Evolutionary conservation across 2,113 vertebrate genomes (phyloP).

Genomic region (Phrynocephalus versicolor): DNA sequence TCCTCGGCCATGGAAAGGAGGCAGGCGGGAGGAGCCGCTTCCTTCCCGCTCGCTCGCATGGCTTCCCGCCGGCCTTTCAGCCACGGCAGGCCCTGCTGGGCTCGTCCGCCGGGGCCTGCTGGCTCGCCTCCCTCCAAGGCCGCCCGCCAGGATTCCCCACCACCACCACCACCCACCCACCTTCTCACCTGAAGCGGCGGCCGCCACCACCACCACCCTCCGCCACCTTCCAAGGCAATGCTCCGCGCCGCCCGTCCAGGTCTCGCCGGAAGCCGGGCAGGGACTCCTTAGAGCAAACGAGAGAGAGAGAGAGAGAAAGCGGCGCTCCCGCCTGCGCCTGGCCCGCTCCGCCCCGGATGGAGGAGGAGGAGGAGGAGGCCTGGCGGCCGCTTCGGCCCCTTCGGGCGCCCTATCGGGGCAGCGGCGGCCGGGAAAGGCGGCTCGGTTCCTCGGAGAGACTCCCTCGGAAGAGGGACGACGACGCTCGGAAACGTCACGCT

Average conservation of each 20-base stretch:
- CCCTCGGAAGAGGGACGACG: neutral
- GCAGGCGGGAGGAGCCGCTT: neutral
- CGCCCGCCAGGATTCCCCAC: too few relatives aligned
- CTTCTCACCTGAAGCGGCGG: neutral
- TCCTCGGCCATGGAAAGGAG: neutral
- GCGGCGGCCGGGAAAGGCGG: neutral
- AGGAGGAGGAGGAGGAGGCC: too few relatives aligned
- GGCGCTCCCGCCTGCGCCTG: neutral
- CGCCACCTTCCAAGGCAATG: too few relatives aligned
- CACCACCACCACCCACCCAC: neutral
- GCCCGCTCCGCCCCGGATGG: slow-evolving; percentile 41
- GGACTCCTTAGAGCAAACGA: too few relatives aligned
- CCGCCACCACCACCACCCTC: neutral
- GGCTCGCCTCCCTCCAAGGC: neutral
- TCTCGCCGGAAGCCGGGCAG: neutral
- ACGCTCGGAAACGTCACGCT: too few relatives aligned
- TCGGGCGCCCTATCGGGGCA: neutral
- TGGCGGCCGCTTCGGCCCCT: neutral
- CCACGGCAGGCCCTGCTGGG: neutral
- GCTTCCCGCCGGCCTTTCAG: neutral
- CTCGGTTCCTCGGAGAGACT: neutral
- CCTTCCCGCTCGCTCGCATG: too few relatives aligned
- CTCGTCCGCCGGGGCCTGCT: neutral
- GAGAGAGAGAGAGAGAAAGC: neutral
- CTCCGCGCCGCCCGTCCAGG: neutral